phyloP scores from a whole-genome alignment of 2,888 invertebrate species.

The Panopea generosa region DNA sequence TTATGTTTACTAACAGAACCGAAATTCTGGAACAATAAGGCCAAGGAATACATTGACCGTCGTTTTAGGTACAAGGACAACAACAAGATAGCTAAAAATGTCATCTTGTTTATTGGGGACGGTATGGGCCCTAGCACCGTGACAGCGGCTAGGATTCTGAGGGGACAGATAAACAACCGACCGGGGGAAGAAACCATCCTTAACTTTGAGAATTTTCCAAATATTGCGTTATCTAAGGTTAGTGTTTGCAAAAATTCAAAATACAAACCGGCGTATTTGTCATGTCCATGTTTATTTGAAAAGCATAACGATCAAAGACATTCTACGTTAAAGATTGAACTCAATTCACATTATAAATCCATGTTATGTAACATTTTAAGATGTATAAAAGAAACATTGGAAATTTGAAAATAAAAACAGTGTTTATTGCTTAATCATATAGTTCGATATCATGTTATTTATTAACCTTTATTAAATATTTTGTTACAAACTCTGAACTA shows the following conservation, averaged over 20 bases:
- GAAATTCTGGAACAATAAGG: constrained; percentile 29
- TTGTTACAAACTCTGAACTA: too few relatives aligned
- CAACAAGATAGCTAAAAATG: constrained; percentile 77
- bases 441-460: too few relatives aligned
- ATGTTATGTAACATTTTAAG: not conserved
- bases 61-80: constrained; percentile 41
- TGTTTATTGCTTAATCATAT: too few relatives aligned
- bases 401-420: not conserved
- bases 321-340: too few relatives aligned
- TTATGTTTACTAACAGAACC: constrained; percentile 51
- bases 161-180: constrained; percentile 68
- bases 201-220: constrained; percentile 90
- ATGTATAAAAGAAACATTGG: too few relatives aligned
- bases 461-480: too few relatives aligned
- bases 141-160: constrained; percentile 75
- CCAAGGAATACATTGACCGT: constrained; percentile 18
- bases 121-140: constrained; percentile 86
- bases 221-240: constrained; percentile 89
- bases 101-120: constrained; percentile 82
- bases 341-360: not conserved
- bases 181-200: constrained; percentile 89
- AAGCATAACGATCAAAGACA: too few relatives aligned
- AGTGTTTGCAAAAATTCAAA: not conserved
- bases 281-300: too few relatives aligned
- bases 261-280: too few relatives aligned